Evolutionary conservation across 2,888 invertebrate genomes (phyloP).

Genomic region (Carterocephalus palaemon): DNA sequence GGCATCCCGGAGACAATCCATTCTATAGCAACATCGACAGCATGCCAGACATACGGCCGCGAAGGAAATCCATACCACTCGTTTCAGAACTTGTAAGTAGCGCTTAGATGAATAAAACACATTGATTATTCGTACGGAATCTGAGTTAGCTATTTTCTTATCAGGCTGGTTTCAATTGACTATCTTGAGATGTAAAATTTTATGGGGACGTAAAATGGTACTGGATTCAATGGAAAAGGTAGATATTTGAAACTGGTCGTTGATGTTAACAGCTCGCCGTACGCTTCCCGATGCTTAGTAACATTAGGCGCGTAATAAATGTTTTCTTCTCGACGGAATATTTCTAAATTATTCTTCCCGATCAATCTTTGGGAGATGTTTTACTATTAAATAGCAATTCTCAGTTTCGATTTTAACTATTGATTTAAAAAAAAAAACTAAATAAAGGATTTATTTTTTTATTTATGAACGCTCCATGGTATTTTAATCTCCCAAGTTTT

Average conservation of each 20-base stretch:
- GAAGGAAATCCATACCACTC: slow-evolving; percentile 97
- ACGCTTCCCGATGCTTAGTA: slow-evolving; percentile 76
- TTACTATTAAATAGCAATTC: background rate
- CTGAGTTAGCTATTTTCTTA: slow-evolving; percentile 57
- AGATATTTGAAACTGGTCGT: slow-evolving; percentile 65
- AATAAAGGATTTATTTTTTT: too few species aligned
- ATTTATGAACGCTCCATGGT: background rate
- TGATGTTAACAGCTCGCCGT: slow-evolving; percentile 73
- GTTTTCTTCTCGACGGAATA: slow-evolving; percentile 68
- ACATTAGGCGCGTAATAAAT: slow-evolving; percentile 78
- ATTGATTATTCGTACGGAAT: slow-evolving; percentile 48
- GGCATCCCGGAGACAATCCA: slow-evolving; percentile 96
- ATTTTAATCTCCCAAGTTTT: slow-evolving; percentile 46
- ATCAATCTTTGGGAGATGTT: slow-evolving; percentile 49
- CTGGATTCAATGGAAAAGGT: slow-evolving; percentile 4
- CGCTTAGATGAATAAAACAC: slow-evolving; percentile 34
- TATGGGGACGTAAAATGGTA: slow-evolving; percentile 6
- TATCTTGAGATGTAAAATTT: slow-evolving; percentile 36
- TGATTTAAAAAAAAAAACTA: too few species aligned
- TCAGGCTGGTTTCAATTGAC: slow-evolving; percentile 63
- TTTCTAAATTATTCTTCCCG: slow-evolving; percentile 51
- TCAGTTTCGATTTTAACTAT: background rate
- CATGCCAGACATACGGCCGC: slow-evolving; percentile 98
- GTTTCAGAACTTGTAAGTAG: slow-evolving; percentile 98
- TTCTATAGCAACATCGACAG: slow-evolving; percentile 99